These are phyloP conservation scores for Mesoclemmys tuberculata DNA, from an alignment of 2,113 vertebrate species.

Conservation along the genomic window DNA sequence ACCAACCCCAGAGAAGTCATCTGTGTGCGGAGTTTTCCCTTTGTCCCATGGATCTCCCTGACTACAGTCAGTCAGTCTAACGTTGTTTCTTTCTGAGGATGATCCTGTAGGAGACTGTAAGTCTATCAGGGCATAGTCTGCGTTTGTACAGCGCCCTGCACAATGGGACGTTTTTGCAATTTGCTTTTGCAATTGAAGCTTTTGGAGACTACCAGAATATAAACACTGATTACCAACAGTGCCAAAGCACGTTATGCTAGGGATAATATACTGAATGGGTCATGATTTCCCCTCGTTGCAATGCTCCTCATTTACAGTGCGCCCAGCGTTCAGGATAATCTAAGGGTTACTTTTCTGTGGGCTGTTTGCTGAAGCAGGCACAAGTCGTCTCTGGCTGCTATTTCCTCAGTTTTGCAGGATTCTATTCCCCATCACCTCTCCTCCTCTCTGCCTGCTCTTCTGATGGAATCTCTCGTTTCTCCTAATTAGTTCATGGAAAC, in stretches of 20 bases:
- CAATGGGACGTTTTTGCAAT: background rate
- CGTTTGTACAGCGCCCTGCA: background rate
- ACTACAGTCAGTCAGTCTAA: background rate
- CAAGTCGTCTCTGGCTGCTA: fast-evolving
- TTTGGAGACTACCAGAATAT: background rate
- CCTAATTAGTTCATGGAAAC: background rate
- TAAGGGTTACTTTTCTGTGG: background rate
- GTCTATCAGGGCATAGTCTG: background rate
- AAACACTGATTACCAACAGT: background rate
- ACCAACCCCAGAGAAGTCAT: background rate
- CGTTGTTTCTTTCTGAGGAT: background rate
- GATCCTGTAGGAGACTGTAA: background rate
- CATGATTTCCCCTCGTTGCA: background rate
- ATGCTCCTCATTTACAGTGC: background rate
- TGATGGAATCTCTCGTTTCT: fast-evolving
- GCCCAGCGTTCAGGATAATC: no score
- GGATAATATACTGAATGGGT: background rate
- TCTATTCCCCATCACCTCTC: background rate
- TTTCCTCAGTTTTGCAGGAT: background rate
- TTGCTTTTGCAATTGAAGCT: background rate
- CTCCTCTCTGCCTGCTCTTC: background rate
- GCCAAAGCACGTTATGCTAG: background rate
- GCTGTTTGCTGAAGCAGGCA: background rate
- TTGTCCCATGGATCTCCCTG: background rate
- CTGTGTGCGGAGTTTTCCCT: background rate